Conservation (phyloP, 2,797 vertebrate species). For the Balearica regulorum region DNA sequence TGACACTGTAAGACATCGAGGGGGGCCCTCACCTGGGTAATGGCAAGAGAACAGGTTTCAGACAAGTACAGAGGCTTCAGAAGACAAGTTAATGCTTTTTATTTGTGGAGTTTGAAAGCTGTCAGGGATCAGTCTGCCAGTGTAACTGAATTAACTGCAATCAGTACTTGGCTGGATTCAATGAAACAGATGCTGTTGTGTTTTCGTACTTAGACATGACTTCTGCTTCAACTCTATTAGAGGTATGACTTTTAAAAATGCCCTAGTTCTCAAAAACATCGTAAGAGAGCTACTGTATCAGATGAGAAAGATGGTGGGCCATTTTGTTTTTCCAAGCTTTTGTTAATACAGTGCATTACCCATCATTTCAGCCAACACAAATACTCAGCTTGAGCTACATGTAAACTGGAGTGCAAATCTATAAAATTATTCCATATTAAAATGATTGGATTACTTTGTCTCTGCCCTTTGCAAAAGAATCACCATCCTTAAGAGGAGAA, state of each 20-base stretch:
- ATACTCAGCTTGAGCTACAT: neutral
- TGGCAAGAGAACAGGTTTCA: neutral
- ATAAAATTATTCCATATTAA: neutral
- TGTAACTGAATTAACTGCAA: neutral
- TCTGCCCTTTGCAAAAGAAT: neutral
- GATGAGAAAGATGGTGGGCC: neutral
- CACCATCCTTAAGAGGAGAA: neutral
- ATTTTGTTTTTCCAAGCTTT: neutral
- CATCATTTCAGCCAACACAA: neutral
- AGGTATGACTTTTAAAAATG: neutral
- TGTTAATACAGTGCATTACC: neutral
- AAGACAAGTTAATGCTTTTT: neutral
- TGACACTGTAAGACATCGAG: rapidly evolving
- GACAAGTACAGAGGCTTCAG: neutral
- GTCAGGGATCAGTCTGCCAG: neutral
- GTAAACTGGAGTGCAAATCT: neutral
- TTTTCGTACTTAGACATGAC: neutral
- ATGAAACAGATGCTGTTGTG: neutral
- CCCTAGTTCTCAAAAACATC: neutral
- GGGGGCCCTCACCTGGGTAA: neutral
- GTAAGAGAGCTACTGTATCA: neutral
- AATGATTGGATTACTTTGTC: neutral
- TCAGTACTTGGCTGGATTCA: neutral
- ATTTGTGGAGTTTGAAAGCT: neutral
- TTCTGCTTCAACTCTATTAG: neutral